These are phyloP conservation scores for Vulpes lagopus DNA, from an alignment of 2,113 vertebrate genomes.

Conservation along the genomic window DNA sequence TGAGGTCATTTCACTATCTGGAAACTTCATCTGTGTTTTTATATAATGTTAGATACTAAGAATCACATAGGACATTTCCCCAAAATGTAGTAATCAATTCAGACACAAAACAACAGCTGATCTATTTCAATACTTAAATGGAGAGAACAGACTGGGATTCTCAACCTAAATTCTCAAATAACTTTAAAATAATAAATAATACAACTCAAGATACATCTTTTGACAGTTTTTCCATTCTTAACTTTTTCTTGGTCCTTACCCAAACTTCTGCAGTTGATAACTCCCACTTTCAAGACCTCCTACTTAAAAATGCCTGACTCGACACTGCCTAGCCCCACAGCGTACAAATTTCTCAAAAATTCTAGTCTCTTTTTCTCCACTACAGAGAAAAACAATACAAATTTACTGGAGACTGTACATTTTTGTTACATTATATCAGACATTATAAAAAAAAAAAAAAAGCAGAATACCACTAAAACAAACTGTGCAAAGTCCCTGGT, in stretches of 20 bases:
- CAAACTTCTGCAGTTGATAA: constrained; percentile 7
- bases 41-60: background rate
- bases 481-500: background rate
- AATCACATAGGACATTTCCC: background rate
- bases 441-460: background rate
- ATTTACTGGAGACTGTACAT: background rate
- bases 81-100: constrained; percentile 31
- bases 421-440: background rate
- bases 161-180: constrained; percentile 72
- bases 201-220: constrained; percentile 41
- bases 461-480: constrained; percentile 38
- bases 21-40: constrained; percentile 42
- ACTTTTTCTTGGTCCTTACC: background rate
- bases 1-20: constrained; percentile 37
- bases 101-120: background rate
- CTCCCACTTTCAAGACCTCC: background rate
- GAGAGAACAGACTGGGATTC: background rate
- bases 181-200: constrained; percentile 76
- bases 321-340: background rate
- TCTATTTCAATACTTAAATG: constrained; percentile 28
- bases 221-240: constrained; percentile 37
- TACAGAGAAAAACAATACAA: background rate
- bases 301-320: constrained; percentile 7
- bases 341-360: constrained; percentile 49
- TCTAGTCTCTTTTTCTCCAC: background rate